Conservation (phyloP, 2,888 invertebrate species). For the Drosophila neotestacea region DNA sequence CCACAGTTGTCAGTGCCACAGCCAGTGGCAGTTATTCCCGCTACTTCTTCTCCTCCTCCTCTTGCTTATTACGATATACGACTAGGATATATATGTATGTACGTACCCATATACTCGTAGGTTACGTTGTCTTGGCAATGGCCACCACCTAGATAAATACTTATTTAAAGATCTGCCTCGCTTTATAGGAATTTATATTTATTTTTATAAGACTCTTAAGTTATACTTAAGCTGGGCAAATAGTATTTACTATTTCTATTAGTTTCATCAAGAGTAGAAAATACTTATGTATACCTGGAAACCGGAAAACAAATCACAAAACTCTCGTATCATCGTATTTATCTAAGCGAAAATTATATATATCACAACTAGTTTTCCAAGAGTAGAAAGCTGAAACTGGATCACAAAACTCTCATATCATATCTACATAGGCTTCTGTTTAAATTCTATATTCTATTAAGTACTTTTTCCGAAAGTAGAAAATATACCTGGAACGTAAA, state of each 20-base stretch:
- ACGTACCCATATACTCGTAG: not conserved
- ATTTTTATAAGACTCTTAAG: constrained; percentile 8
- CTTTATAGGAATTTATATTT: constrained; percentile 13
- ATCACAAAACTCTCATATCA: no score
- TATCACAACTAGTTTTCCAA: no score
- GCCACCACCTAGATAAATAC: constrained; percentile 5
- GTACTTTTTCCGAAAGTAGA: not conserved
- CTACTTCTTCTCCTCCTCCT: not conserved
- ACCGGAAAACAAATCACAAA: not conserved
- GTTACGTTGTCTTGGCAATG: constrained; percentile 4
- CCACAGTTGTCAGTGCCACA: not conserved
- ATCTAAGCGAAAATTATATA: no score
- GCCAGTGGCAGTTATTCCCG: constrained; percentile 13
- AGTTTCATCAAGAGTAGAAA: not conserved
- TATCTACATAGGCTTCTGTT: no score
- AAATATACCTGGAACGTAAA: not conserved
- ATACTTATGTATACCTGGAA: not conserved
- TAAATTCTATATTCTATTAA: not conserved
- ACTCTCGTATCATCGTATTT: not conserved
- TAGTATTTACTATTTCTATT: not conserved
- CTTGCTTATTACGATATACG: constrained; percentile 21
- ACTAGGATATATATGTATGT: not conserved
- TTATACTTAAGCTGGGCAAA: not conserved
- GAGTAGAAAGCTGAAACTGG: no score
- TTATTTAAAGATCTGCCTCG: constrained; percentile 11